Conservation (phyloP, 2,113 vertebrate species). For the Trogon melanurus region DNA sequence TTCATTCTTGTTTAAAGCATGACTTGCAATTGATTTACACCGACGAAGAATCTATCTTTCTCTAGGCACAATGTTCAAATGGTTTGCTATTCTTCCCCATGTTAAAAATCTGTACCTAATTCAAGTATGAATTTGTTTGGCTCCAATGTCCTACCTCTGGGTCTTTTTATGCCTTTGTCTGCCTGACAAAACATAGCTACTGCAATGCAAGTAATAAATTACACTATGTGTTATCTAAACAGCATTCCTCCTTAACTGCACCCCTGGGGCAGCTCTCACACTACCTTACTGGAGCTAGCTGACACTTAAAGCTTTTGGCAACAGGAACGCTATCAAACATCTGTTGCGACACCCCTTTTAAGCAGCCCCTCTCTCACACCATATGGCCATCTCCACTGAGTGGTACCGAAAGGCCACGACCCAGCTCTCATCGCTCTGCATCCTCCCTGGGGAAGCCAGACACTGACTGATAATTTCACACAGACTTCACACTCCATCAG, state of each 20-base stretch:
- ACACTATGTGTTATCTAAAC: background rate
- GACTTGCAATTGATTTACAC: background rate
- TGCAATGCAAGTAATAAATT: background rate
- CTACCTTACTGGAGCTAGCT: background rate
- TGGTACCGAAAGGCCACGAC: background rate
- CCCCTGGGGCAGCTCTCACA: background rate
- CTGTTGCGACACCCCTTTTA: background rate
- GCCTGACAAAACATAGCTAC: background rate
- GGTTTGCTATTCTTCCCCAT: background rate
- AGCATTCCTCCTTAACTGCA: background rate
- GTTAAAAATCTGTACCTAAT: background rate
- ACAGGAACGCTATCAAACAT: background rate
- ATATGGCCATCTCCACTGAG: background rate
- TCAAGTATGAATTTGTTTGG: background rate
- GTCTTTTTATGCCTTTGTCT: background rate
- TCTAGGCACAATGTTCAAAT: background rate
- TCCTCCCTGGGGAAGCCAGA: background rate
- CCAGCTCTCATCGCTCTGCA: background rate
- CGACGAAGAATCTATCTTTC: background rate
- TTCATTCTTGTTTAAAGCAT: background rate
- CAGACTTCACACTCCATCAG: background rate
- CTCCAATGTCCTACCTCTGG: background rate
- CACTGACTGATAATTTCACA: background rate
- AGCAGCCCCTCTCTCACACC: background rate
- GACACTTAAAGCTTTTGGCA: background rate